Percentiles rank a stretch among this genome's conserved stretches.
These are phyloP conservation scores for Tamandua tetradactyla DNA, from an alignment of 2,797 vertebrate genomes.

Conservation along the genomic window DNA sequence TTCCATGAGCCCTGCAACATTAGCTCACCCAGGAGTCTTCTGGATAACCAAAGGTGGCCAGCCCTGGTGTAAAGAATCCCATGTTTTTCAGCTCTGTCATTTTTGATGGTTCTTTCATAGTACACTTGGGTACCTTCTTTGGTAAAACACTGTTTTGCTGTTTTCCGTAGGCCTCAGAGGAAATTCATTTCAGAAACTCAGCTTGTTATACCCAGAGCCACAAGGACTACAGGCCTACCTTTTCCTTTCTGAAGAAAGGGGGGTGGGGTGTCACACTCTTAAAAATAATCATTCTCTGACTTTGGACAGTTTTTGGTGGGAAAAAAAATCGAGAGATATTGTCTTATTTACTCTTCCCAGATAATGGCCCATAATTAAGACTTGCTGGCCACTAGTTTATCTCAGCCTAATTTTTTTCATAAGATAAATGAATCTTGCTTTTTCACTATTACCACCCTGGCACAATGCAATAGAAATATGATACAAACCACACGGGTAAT, in stretches of 20 bases:
- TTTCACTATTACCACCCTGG: neutral
- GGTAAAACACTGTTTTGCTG: neutral
- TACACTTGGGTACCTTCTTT: neutral
- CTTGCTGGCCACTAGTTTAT: neutral
- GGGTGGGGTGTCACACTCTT: neutral
- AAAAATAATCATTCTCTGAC: neutral
- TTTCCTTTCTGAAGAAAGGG: neutral
- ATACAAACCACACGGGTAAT: neutral
- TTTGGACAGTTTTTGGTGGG: neutral
- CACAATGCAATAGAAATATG: neutral
- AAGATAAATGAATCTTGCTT: neutral
- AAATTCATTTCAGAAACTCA: neutral
- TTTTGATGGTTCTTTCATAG: neutral
- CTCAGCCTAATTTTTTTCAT: conserved; percentile 2
- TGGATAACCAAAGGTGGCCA: neutral
- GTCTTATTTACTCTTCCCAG: conserved; percentile 8
- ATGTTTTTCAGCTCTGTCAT: neutral
- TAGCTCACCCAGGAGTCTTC: neutral
- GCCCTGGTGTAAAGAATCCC: neutral
- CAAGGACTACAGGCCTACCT: neutral
- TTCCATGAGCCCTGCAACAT: neutral
- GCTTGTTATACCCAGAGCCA: neutral
- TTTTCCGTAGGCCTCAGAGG: neutral
- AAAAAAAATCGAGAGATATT: neutral
- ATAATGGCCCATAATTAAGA: neutral